Conservation (phyloP, 37 sponge, comb jelly and placozoan species). For the Eunapius fragilis region DNA sequence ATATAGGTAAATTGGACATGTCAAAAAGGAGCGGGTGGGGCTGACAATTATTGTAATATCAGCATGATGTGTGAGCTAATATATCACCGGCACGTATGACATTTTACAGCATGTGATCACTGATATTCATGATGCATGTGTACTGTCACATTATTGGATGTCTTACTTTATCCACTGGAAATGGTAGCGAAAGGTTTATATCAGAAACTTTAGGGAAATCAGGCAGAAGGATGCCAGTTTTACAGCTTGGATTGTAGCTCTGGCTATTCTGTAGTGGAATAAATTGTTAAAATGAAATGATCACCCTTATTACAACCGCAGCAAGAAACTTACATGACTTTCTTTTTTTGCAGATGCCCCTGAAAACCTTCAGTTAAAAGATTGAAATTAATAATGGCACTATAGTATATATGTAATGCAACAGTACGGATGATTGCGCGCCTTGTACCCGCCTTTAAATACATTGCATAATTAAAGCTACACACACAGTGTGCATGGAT, state of each 20-base stretch:
- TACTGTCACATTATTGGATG: too few relatives aligned
- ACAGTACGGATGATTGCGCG: too few relatives aligned
- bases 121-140: background rate
- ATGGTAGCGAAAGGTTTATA: constrained; percentile 42
- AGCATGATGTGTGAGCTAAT: too few relatives aligned
- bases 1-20: too few relatives aligned
- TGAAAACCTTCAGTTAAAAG: constrained; percentile 30
- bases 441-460: too few relatives aligned
- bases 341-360: constrained; percentile 46
- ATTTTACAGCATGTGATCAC: background rate
- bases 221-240: constrained; percentile 77
- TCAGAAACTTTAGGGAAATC: constrained; percentile 60
- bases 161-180: constrained; percentile 71
- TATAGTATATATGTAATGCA: too few relatives aligned
- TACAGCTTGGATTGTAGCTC: constrained; percentile 55
- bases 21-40: too few relatives aligned
- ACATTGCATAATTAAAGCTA: background rate
- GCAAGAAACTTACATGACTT: constrained; percentile 6
- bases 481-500: background rate
- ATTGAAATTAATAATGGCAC: too few relatives aligned
- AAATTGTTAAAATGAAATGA: background rate
- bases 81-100: too few relatives aligned
- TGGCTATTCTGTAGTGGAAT: constrained; percentile 33
- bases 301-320: background rate
- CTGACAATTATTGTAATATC: too few relatives aligned